Conservation (phyloP, 2,797 vertebrate species). For the Tapirus indicus region DNA sequence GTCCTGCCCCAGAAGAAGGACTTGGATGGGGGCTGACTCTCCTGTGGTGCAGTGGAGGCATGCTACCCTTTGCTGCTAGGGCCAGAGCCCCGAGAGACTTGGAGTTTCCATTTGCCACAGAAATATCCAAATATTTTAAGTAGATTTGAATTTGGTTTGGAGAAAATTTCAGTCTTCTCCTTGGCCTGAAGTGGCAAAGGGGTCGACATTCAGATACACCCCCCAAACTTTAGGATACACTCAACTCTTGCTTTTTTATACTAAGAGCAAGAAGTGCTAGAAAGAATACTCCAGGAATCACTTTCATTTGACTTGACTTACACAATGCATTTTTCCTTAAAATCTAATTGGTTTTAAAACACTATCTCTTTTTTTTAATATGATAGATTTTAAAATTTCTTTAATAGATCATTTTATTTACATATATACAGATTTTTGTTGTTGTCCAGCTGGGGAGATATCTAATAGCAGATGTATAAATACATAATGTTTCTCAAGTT, state of each 20-base stretch:
- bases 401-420: constrained; percentile 27
- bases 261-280: neutral
- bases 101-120: neutral
- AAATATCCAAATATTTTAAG: constrained; percentile 38
- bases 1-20: neutral
- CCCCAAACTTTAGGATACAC: neutral
- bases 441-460: neutral
- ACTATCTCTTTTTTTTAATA: neutral
- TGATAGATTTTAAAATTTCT: neutral
- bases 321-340: neutral
- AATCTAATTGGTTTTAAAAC: neutral
- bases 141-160: neutral
- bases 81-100: neutral
- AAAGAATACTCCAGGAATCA: constrained; percentile 3
- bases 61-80: neutral
- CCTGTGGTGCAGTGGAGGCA: neutral
- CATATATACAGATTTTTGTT: neutral
- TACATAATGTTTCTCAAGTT: neutral
- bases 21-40: neutral
- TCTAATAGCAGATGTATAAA: constrained; percentile 26
- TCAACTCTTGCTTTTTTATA: neutral
- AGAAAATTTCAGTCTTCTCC: neutral
- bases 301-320: constrained; percentile 3
- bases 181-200: neutral
- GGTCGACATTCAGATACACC: neutral